Conservation (phyloP, 2,888 invertebrate genomes). For the Drosophila nigricruria region DNA sequence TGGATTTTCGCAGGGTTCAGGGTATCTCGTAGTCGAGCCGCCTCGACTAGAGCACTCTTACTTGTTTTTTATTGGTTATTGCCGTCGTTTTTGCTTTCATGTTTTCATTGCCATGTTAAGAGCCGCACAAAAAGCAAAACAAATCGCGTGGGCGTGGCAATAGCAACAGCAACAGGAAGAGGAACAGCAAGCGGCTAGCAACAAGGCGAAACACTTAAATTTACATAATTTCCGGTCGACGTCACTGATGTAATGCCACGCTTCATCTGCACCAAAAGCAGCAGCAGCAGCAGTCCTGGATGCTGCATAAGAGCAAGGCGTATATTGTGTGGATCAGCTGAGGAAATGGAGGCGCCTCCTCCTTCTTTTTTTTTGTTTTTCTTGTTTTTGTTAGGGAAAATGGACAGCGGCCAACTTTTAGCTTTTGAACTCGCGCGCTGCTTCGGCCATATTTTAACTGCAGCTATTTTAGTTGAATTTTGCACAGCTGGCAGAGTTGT, state of each 20-base stretch:
- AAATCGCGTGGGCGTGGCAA: slow-evolving; percentile 33
- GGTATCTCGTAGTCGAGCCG: too few species aligned
- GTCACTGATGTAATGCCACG: slow-evolving; percentile 75
- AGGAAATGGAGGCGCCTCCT: slow-evolving; percentile 25
- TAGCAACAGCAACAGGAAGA: slow-evolving; percentile 1
- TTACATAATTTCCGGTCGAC: slow-evolving; percentile 82
- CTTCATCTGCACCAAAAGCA: slow-evolving; percentile 72
- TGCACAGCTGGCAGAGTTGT: slow-evolving; percentile 18
- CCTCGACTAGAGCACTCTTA: too few species aligned
- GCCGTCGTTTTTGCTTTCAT: slow-evolving; percentile 75
- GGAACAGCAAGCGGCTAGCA: slow-evolving; percentile 26
- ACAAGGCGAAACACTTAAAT: slow-evolving; percentile 78
- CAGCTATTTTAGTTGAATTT: slow-evolving; percentile 73
- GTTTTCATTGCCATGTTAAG: slow-evolving; percentile 81
- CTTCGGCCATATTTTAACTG: slow-evolving; percentile 68
- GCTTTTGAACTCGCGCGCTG: slow-evolving; percentile 53
- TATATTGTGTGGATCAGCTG: slow-evolving; percentile 52
- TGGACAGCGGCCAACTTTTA: slow-evolving; percentile 57
- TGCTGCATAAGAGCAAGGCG: slow-evolving; percentile 22
- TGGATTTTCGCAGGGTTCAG: too few species aligned
- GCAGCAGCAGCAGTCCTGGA: slow-evolving; percentile 10
- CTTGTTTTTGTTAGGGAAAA: slow-evolving; percentile 15
- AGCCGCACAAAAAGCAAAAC: slow-evolving; percentile 50
- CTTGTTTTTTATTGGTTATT: slow-evolving; percentile 63
- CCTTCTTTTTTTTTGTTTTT: not conserved